Evolutionary conservation across 2,797 vertebrate genomes (phyloP).

Genomic region (Propithecus perrieri): DNA sequence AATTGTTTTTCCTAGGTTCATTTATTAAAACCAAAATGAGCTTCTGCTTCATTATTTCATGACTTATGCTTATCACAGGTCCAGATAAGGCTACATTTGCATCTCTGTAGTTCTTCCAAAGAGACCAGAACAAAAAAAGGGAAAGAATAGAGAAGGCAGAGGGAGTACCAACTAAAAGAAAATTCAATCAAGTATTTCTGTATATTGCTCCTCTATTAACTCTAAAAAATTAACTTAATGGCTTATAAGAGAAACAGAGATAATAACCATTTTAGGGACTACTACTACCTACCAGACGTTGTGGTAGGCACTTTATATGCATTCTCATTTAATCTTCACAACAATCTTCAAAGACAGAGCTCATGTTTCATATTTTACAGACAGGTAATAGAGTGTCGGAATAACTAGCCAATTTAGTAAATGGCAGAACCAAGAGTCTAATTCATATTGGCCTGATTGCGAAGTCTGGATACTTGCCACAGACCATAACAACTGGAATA

Average conservation of each 20-base stretch:
- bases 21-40: not conserved
- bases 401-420: not conserved
- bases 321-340: not conserved
- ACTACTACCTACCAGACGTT: not conserved
- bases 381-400: not conserved
- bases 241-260: not conserved
- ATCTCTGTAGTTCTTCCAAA: not conserved
- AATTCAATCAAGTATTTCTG: not conserved
- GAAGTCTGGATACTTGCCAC: not conserved
- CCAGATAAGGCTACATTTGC: not conserved
- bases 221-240: not conserved
- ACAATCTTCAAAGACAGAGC: not conserved
- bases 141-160: not conserved
- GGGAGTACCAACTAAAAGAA: not conserved
- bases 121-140: not conserved
- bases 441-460: not conserved
- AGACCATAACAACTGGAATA: not conserved
- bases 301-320: not conserved
- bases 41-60: slow-evolving; percentile 17
- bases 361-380: not conserved
- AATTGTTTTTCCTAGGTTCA: not conserved
- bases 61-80: not conserved
- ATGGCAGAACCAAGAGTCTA: not conserved
- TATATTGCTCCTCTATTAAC: not conserved
- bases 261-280: not conserved